Evolutionary conservation across 1,140 invertebrate species (phyloP).

Genomic region (Amphibalanus amphitrite): DNA sequence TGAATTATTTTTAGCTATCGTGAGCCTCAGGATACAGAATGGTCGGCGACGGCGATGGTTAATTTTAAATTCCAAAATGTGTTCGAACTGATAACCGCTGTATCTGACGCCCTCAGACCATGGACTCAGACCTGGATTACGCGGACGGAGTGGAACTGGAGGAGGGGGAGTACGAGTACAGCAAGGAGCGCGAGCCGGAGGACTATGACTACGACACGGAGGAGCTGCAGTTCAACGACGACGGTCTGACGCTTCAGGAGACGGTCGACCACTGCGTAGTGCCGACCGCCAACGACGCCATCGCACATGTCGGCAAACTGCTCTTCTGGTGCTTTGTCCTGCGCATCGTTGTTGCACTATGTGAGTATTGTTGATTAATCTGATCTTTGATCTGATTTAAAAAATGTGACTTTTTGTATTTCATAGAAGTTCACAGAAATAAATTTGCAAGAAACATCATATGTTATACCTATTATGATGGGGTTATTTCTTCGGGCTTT

Average conservation of each 20-base stretch:
- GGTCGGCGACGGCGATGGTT: too few relatives aligned
- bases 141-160: not conserved
- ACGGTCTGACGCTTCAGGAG: not conserved
- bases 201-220: not conserved
- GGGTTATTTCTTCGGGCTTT: too few relatives aligned
- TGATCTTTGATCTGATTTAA: too few relatives aligned
- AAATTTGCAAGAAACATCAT: too few relatives aligned
- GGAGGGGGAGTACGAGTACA: not conserved
- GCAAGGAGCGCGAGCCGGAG: not conserved
- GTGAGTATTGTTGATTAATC: constrained; percentile 13
- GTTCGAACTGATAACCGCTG: too few relatives aligned
- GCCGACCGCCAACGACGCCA: constrained; percentile 21
- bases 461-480: too few relatives aligned
- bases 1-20: too few relatives aligned
- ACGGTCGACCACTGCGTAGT: constrained; percentile 20
- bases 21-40: too few relatives aligned
- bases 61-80: too few relatives aligned
- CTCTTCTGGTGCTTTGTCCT: constrained; percentile 22
- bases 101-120: not conserved
- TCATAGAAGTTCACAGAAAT: too few relatives aligned
- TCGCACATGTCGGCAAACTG: constrained; percentile 21
- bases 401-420: too few relatives aligned
- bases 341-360: constrained; percentile 21
- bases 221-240: not conserved
- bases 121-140: not conserved